phyloP scores from a whole-genome alignment of 2,888 invertebrate genomes.

The Heteromyza rotundicornis region DNA sequence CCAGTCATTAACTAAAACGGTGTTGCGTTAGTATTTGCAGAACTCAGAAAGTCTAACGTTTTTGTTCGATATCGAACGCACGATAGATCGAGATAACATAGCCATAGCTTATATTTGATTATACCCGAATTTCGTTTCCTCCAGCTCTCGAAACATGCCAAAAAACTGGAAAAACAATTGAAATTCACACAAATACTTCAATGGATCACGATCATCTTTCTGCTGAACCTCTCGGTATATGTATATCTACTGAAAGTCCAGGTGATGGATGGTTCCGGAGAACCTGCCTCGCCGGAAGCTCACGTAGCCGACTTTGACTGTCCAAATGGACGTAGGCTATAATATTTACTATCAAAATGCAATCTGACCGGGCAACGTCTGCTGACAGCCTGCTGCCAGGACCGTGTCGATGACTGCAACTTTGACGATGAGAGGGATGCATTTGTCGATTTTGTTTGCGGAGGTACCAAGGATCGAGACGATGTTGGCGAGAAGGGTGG shows the following conservation, averaged over 20 bases:
- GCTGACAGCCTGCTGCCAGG: constrained; percentile 33
- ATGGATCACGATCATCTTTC: constrained; percentile 64
- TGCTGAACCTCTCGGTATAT: constrained; percentile 61
- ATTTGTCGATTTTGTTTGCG: constrained; percentile 30
- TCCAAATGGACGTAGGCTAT: constrained; percentile 37
- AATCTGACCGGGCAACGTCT: constrained; percentile 51
- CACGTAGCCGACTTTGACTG: constrained; percentile 24
- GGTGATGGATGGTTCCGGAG: constrained; percentile 17
- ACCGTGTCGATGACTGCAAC: constrained; percentile 24
- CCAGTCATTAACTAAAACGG: no score
- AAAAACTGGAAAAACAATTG: constrained; percentile 64
- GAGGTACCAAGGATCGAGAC: constrained; percentile 6
- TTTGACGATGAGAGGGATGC: constrained; percentile 21
- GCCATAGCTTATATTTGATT: no score
- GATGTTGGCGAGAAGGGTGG: constrained; percentile 38
- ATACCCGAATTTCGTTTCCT: no score
- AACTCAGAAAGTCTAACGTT: no score
- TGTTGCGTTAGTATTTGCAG: no score
- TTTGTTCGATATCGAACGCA: no score
- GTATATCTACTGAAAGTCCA: constrained; percentile 63
- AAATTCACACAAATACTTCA: constrained; percentile 65
- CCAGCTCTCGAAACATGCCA: constrained; percentile 58
- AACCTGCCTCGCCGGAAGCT: constrained; percentile 17
- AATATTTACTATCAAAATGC: constrained; percentile 56
- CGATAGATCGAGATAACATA: no score